Conservation (phyloP, 2,797 vertebrate genomes). For the Vespertilio murinus region DNA sequence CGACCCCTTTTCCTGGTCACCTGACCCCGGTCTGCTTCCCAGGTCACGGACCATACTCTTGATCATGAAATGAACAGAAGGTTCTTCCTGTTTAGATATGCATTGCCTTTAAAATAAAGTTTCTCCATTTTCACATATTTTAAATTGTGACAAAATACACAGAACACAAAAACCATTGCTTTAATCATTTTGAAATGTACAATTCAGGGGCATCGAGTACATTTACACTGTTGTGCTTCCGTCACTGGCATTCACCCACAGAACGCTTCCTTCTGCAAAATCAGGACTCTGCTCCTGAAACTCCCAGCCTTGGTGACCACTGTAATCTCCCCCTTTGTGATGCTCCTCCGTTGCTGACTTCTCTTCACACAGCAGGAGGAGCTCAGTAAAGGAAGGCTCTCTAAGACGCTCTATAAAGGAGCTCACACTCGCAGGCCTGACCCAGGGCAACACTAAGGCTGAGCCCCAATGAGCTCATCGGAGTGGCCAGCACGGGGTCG, state of each 20-base stretch:
- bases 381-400: background rate
- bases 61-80: background rate
- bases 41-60: accelerated
- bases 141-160: background rate
- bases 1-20: background rate
- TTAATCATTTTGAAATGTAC: background rate
- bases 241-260: background rate
- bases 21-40: background rate
- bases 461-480: background rate
- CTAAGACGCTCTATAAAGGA: background rate
- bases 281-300: background rate
- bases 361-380: background rate
- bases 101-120: background rate
- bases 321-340: background rate
- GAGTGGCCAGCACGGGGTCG: too few species aligned
- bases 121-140: background rate
- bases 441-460: background rate
- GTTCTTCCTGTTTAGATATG: too few species aligned
- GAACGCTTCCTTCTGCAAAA: background rate
- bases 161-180: background rate
- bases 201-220: background rate
- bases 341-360: background rate
- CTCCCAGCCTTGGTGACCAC: background rate
- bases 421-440: background rate
- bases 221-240: accelerated